phyloP scores from a whole-genome alignment of 64 coral and sea anemone genomes.

The Montipora cactus region DNA sequence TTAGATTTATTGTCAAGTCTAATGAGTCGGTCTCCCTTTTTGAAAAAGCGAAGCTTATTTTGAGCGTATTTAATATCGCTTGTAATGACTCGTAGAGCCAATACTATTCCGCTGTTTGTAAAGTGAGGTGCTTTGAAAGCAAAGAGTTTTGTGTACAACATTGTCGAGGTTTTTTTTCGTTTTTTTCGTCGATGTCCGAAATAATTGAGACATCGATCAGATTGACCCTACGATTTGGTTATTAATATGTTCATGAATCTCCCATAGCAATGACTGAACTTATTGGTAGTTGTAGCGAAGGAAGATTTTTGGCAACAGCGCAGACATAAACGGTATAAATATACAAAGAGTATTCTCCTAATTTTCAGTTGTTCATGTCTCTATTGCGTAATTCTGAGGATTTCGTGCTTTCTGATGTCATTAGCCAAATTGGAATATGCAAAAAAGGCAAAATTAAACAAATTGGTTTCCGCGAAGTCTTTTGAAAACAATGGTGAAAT shows the following conservation, averaged over 20 bases:
- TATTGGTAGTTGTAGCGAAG: background rate
- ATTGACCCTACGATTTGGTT: background rate
- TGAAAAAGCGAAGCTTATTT: conserved; percentile 28
- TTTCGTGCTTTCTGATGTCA: background rate
- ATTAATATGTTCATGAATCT: background rate
- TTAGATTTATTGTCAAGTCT: conserved; percentile 8
- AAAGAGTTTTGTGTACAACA: background rate
- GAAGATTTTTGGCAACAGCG: background rate
- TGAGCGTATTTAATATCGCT: background rate
- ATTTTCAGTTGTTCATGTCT: background rate
- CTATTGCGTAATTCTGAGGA: background rate
- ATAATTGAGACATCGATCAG: background rate
- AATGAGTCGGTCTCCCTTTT: conserved; percentile 32
- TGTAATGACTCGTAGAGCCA: background rate
- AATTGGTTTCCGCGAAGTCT: background rate
- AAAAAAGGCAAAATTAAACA: conserved; percentile 17
- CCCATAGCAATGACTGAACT: background rate
- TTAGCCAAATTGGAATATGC: background rate
- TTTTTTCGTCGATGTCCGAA: background rate
- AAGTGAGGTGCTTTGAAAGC: background rate
- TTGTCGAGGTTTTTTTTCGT: no score
- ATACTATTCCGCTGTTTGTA: conserved; percentile 14
- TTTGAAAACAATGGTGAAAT: background rate
- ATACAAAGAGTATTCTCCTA: background rate
- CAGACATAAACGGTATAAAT: background rate